phyloP scores from a whole-genome alignment of 2,797 vertebrate genomes.

The Simalia tracyae region DNA sequence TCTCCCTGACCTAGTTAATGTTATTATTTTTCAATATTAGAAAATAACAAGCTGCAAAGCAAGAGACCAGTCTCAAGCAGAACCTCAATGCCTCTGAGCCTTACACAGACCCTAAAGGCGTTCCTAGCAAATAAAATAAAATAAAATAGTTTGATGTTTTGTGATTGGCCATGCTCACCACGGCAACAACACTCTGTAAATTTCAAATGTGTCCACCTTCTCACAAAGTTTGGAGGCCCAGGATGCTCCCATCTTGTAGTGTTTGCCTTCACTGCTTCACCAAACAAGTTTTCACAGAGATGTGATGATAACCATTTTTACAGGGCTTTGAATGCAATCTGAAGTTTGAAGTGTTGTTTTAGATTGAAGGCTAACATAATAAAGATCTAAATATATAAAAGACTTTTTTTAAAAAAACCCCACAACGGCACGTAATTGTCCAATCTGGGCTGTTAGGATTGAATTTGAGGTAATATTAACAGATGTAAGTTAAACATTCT shows the following conservation, averaged over 20 bases:
- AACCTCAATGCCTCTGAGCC: neutral
- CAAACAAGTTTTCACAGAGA: neutral
- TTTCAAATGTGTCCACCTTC: neutral
- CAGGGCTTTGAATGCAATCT: neutral
- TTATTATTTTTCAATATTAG: neutral
- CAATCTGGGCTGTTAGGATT: neutral
- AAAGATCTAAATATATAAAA: neutral
- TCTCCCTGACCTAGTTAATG: neutral
- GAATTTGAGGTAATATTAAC: conserved; percentile 7
- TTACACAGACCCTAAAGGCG: neutral
- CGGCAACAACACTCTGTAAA: neutral
- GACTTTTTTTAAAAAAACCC: neutral
- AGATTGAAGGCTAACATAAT: neutral
- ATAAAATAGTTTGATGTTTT: neutral
- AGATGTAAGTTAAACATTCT: neutral
- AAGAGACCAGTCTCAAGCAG: neutral
- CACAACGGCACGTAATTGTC: neutral
- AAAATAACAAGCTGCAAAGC: neutral
- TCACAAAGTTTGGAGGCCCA: neutral
- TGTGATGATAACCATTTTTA: neutral
- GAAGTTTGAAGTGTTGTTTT: neutral
- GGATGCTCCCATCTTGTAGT: neutral
- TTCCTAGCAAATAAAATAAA: neutral
- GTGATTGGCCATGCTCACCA: neutral
- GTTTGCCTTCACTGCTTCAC: neutral